Evolutionary conservation across 2,888 invertebrate genomes (phyloP).

Genomic region (Nomada ruficornis): DNA sequence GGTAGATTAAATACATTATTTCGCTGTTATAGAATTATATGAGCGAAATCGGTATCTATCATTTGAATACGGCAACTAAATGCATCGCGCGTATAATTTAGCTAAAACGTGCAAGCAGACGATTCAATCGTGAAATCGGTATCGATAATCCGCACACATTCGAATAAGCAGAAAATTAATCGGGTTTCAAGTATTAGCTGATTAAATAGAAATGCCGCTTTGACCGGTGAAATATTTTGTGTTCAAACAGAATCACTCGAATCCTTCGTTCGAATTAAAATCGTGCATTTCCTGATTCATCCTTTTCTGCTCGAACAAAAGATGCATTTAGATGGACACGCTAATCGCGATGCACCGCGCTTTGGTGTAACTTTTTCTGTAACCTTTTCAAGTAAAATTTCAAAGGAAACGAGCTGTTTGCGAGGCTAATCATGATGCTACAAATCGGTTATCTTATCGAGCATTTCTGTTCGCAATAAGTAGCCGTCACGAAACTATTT

Average conservation of each 20-base stretch:
- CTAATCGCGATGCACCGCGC: not conserved
- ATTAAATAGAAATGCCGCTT: not conserved
- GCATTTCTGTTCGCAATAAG: not conserved
- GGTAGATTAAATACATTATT: slow-evolving; percentile 80
- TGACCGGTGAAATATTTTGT: not conserved
- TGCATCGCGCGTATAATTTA: not conserved
- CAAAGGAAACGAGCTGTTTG: slow-evolving; percentile 3
- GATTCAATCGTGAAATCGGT: slow-evolving; percentile 10
- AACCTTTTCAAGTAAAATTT: not conserved
- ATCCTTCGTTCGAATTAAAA: too few species aligned
- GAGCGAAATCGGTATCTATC: too few species aligned
- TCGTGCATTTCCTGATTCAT: too few species aligned
- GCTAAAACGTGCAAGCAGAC: not conserved
- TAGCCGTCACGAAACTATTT: not conserved
- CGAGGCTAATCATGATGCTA: not conserved
- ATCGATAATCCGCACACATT: not conserved
- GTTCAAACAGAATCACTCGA: not conserved
- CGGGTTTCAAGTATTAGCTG: not conserved
- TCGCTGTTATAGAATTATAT: too few species aligned
- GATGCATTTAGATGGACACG: not conserved
- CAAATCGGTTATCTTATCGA: slow-evolving; percentile 5
- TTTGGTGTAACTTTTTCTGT: too few species aligned
- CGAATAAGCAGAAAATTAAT: not conserved
- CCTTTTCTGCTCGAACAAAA: not conserved
- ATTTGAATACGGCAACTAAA: not conserved